Percentiles rank a stretch among this genome's conserved stretches.
Evolutionary conservation across 1,140 invertebrate species (phyloP).

Genomic region (Trypoxylus dichotomus): DNA sequence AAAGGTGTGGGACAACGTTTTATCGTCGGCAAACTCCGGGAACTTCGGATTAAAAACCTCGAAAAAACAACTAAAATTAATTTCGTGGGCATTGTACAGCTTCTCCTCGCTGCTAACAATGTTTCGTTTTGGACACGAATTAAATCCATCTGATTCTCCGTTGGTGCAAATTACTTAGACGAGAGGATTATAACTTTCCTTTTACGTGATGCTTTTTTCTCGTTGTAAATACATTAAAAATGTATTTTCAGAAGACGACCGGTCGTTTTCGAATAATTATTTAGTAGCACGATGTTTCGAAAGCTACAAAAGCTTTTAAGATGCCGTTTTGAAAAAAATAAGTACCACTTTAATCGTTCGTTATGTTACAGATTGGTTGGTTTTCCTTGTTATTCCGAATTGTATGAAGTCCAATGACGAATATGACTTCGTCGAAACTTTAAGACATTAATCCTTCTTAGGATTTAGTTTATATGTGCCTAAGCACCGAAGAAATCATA

Average conservation of each 20-base stretch:
- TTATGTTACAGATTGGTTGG: too few relatives aligned
- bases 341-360: background rate
- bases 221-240: conserved; percentile 2
- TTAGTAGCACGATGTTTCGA: background rate
- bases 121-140: background rate
- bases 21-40: background rate
- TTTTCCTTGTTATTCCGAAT: too few relatives aligned
- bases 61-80: conserved; percentile 17
- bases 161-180: background rate
- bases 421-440: too few relatives aligned
- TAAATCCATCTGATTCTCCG: conserved; percentile 6
- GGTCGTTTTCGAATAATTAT: background rate
- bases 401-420: too few relatives aligned
- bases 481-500: too few relatives aligned
- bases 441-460: too few relatives aligned
- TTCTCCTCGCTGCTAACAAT: background rate
- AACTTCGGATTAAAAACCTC: background rate
- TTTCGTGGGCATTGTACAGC: background rate
- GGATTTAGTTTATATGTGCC: too few relatives aligned
- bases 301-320: background rate
- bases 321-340: background rate
- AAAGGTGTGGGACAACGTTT: background rate
- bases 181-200: conserved; percentile 1
- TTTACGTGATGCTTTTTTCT: background rate
- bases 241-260: background rate